Conservation (phyloP, 2,113 vertebrate species). For the Oxyruncus cristatus region DNA sequence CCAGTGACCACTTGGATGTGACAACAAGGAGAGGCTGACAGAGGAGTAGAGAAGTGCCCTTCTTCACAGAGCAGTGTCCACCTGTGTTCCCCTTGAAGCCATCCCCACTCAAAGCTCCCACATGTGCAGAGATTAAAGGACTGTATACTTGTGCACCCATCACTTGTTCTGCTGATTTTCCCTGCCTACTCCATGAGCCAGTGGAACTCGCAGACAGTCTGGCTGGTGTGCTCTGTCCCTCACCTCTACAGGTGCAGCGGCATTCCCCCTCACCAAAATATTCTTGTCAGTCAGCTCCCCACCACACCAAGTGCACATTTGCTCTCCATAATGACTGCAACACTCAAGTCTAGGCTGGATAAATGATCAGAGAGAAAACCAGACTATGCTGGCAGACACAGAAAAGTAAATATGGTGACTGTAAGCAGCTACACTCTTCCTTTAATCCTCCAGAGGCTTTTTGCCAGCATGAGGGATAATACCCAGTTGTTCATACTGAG, state of each 20-base stretch:
- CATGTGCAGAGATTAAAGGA: fast-evolving
- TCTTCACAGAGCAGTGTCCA: fast-evolving
- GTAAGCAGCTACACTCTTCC: background rate
- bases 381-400: background rate
- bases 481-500: background rate
- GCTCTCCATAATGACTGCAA: background rate
- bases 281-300: background rate
- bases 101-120: background rate
- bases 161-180: background rate
- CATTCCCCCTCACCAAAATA: background rate
- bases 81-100: background rate
- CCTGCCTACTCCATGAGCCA: background rate
- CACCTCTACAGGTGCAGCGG: background rate
- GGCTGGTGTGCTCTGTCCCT: background rate
- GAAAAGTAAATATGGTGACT: background rate
- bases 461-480: background rate
- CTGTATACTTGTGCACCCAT: background rate
- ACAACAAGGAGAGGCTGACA: background rate
- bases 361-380: background rate
- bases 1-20: background rate
- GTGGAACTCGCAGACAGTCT: background rate
- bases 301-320: background rate
- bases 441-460: background rate
- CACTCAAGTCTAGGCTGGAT: background rate
- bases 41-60: background rate